phyloP scores from a whole-genome alignment of 1,140 invertebrate genomes.

The Nomia melanderi region DNA sequence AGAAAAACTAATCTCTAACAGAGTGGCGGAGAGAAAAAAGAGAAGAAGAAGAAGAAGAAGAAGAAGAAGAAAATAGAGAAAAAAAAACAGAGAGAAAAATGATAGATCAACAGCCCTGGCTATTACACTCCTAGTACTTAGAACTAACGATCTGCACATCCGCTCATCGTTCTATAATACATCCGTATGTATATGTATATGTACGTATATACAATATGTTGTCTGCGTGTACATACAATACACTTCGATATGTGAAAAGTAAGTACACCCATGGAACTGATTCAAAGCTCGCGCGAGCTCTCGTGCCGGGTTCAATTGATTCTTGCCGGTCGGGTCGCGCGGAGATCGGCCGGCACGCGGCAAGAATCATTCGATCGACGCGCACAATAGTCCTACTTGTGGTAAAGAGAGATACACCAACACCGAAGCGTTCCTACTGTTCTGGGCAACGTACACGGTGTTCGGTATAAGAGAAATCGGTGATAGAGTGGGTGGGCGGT shows the following conservation, averaged over 20 bases:
- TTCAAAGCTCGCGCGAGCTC: constrained; percentile 47
- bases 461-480: background rate
- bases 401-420: constrained; percentile 37
- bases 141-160: constrained; percentile 44
- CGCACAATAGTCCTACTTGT: constrained; percentile 36
- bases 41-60: constrained; percentile 18
- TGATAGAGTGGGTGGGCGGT: background rate
- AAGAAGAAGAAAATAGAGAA: constrained; percentile 25
- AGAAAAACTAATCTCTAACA: constrained; percentile 68
- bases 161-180: constrained; percentile 56
- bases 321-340: background rate
- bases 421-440: constrained; percentile 22
- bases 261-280: constrained; percentile 74
- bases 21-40: constrained; percentile 36
- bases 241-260: constrained; percentile 68
- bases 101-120: constrained; percentile 64
- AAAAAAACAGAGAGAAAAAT: constrained; percentile 1
- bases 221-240: constrained; percentile 63
- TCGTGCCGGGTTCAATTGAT: background rate
- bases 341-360: too few relatives aligned
- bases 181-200: constrained; percentile 55
- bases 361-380: background rate
- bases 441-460: background rate
- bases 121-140: constrained; percentile 59
- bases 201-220: constrained; percentile 64